These are phyloP conservation scores for Carterocephalus palaemon DNA, from an alignment of 2,888 invertebrate species.

Conservation along the genomic window DNA sequence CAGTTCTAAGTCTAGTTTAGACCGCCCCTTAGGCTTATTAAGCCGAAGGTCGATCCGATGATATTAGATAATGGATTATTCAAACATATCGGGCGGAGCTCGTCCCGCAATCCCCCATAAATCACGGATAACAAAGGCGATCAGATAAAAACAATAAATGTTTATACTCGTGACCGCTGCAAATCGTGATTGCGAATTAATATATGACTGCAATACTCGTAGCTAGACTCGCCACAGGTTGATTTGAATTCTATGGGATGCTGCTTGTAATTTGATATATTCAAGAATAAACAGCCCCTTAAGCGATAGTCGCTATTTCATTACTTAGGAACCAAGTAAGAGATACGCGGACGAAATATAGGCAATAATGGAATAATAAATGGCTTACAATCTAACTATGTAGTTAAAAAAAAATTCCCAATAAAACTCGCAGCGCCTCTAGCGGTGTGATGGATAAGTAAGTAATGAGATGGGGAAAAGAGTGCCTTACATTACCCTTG, in stretches of 20 bases:
- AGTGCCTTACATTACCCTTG: too few relatives aligned
- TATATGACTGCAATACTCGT: slow-evolving; percentile 32
- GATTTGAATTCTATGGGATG: slow-evolving; percentile 7
- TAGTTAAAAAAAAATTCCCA: too few relatives aligned
- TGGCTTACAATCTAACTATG: neutral
- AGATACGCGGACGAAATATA: too few relatives aligned
- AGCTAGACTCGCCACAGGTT: slow-evolving; percentile 27
- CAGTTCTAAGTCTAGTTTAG: too few relatives aligned
- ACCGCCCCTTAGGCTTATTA: neutral
- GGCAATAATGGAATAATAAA: neutral
- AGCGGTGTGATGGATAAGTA: too few relatives aligned
- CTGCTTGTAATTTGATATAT: too few relatives aligned
- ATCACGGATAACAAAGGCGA: slow-evolving; percentile 22
- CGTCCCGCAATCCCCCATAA: slow-evolving; percentile 17
- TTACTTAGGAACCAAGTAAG: too few relatives aligned
- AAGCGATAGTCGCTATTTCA: too few relatives aligned
- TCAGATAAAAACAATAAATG: slow-evolving; percentile 35
- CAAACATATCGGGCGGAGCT: neutral
- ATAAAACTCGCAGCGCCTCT: too few relatives aligned
- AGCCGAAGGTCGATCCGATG: slow-evolving; percentile 3
- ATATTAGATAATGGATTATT: slow-evolving; percentile 9
- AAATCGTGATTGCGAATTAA: slow-evolving; percentile 35
- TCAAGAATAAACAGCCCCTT: too few relatives aligned
- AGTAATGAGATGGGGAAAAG: too few relatives aligned
- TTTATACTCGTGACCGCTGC: slow-evolving; percentile 33